Conservation (phyloP, 2,888 invertebrate genomes). For the Acholoe squamosa region DNA sequence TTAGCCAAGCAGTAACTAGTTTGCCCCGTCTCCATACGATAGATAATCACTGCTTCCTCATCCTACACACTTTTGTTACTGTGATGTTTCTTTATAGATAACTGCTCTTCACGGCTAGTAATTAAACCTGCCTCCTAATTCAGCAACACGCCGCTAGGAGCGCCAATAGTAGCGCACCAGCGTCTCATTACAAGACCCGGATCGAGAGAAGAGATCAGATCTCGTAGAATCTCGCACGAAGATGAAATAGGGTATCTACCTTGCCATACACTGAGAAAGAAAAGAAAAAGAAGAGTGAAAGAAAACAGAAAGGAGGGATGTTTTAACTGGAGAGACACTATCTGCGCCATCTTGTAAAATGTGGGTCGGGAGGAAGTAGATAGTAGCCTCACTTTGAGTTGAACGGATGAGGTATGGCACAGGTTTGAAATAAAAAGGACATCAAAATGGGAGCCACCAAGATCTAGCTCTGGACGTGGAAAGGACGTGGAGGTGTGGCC, state of each 20-base stretch:
- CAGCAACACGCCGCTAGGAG: not conserved
- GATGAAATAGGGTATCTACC: not conserved
- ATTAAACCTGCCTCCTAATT: not conserved
- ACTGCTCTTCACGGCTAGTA: no score
- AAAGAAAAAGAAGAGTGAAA: not conserved
- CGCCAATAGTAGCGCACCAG: not conserved
- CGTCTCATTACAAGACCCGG: not conserved
- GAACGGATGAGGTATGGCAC: not conserved
- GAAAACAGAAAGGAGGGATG: not conserved
- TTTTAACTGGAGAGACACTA: not conserved
- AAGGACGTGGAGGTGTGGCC: conserved; percentile 11
- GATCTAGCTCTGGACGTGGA: not conserved
- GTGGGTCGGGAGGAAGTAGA: not conserved
- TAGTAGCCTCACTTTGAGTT: not conserved
- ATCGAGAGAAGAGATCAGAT: not conserved
- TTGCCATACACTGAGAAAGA: not conserved
- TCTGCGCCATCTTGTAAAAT: not conserved
- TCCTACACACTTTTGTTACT: not conserved
- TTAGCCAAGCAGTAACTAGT: not conserved
- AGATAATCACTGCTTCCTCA: not conserved
- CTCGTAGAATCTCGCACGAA: not conserved
- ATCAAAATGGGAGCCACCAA: not conserved
- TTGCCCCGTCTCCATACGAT: not conserved
- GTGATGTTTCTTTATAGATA: not conserved
- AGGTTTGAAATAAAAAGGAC: not conserved